Base-by-base conservation (phyloP, 2,797 vertebrate species). In the Sphenopsis melanotis region DNA sequence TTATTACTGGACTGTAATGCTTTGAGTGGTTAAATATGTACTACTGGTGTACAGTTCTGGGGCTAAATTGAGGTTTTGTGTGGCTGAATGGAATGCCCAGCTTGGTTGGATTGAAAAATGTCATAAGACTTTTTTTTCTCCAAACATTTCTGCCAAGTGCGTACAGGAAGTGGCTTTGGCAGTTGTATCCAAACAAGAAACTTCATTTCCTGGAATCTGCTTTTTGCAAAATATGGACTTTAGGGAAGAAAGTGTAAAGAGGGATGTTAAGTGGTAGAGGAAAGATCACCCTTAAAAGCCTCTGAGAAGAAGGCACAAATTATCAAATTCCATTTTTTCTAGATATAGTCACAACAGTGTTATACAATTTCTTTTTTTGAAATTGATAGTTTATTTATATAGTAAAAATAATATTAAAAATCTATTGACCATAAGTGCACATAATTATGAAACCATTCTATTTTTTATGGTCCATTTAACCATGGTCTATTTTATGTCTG, bases 101-200 rank as follows among this genome's bases (percentile, higher is more conserved):
- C 80, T 92, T 95, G 74, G 69, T 91, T 88, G 74, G 74, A 87
- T 52, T 94, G 83, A 94, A 95, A 95, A 95, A 93, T 93, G 74
- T 96, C 93, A 87, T 79, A 89, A 94, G 90, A 82, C 88, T 79
- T 94, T 95, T 91, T 93, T 92, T 94, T 44, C 82, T 55, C 44
- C 47, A 49, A 66, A 46, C 24, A 60, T 79, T 95, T 93, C 88
- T 96, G 88, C 94, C 90, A 94, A 90, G 71, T 74, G 93, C 63
- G 1, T 95, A 90, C 94, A 96, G 93, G 95, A 96, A 95, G 90
- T 93, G 93, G 94, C 88, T 95, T 96, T 96, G 94, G 95, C 90
- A 89, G 44, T 90, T 90, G 36, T 82, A 86, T 72, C 83, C 70
- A 84, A 95, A 90, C 69, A 94, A 94, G 91, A 91, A 96, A 94